Conservation (phyloP, 30 jellyfish, hydroid and myxozoan genomes). For the Turritopsis rubra region DNA sequence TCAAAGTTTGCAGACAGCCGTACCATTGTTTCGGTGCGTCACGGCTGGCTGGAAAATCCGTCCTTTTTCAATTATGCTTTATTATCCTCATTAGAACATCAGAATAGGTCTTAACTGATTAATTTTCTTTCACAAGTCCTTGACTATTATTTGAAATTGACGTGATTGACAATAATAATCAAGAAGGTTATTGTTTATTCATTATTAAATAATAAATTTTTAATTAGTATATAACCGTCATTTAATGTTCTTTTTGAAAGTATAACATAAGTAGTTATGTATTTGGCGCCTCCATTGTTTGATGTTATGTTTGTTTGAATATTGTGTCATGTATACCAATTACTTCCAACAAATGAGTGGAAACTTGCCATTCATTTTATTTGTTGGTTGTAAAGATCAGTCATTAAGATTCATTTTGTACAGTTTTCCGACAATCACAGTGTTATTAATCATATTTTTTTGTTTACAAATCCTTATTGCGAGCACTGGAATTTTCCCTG, state of each 20-base stretch:
- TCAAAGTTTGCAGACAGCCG: neutral
- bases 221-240: neutral
- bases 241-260: neutral
- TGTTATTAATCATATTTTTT: too few relatives aligned
- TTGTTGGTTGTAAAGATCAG: neutral
- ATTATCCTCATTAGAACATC: neutral
- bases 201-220: too few relatives aligned
- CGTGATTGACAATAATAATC: neutral
- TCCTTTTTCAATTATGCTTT: neutral
- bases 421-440: too few relatives aligned
- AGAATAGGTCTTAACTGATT: neutral
- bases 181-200: neutral
- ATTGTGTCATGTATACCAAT: neutral
- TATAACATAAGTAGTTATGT: neutral
- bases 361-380: neutral
- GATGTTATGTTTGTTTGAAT: neutral
- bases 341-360: neutral
- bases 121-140: too few relatives aligned
- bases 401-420: neutral
- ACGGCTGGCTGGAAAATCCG: neutral
- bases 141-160: too few relatives aligned
- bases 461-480: too few relatives aligned
- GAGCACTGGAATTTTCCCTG: too few relatives aligned
- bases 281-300: neutral
- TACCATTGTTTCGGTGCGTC: neutral